Evolutionary conservation across 1,140 invertebrate species (phyloP).

Genomic region (Plodia interpunctella): DNA sequence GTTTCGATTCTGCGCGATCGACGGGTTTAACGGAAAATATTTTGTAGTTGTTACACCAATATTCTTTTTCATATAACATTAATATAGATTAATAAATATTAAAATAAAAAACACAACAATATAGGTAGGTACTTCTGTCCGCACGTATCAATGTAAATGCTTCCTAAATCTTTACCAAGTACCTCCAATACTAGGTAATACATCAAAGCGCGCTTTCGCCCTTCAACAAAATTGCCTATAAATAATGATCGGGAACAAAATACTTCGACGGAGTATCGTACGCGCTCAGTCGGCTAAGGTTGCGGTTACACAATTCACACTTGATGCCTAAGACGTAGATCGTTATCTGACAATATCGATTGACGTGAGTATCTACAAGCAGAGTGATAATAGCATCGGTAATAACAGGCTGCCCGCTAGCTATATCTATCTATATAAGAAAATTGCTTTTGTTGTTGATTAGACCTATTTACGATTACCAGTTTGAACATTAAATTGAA

Average conservation of each 20-base stretch:
- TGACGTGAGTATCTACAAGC: slow-evolving; percentile 51
- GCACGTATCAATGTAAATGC: background rate
- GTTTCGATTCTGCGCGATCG: too few species aligned
- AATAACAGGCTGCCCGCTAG: slow-evolving; percentile 22
- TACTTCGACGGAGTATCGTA: slow-evolving; percentile 4
- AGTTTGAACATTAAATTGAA: slow-evolving; percentile 7
- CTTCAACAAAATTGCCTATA: slow-evolving; percentile 3
- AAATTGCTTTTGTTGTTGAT: slow-evolving; percentile 36
- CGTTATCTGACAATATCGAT: slow-evolving; percentile 53
- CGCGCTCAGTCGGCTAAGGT: slow-evolving; percentile 26
- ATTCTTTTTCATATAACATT: too few species aligned
- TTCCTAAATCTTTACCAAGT: too few species aligned
- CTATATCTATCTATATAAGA: slow-evolving; percentile 23
- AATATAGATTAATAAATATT: too few species aligned
- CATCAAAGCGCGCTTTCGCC: background rate
- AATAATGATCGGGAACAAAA: slow-evolving; percentile 4
- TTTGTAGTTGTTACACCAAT: too few species aligned
- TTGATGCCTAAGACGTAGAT: slow-evolving; percentile 41
- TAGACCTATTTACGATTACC: slow-evolving; percentile 19
- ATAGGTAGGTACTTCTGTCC: too few species aligned
- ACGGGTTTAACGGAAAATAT: too few species aligned
- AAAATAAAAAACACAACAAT: too few species aligned
- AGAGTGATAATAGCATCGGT: slow-evolving; percentile 54
- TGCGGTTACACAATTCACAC: slow-evolving; percentile 46
- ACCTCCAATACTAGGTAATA: too few species aligned